These are phyloP conservation scores for Graphium colonna DNA, from an alignment of 2,888 invertebrate species.

Conservation along the genomic window DNA sequence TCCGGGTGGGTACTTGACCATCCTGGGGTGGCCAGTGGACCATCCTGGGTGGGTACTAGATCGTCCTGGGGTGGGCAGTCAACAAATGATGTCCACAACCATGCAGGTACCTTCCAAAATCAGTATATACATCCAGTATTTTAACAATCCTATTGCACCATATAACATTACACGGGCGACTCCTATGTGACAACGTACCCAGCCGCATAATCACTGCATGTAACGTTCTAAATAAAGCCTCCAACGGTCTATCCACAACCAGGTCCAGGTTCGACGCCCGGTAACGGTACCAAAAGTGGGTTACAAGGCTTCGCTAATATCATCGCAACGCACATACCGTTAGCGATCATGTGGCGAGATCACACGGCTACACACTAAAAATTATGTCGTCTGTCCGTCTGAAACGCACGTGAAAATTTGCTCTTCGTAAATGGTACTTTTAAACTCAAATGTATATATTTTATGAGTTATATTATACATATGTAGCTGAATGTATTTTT, in stretches of 20 bases:
- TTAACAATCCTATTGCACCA: no score
- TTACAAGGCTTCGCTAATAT: conserved; percentile 78
- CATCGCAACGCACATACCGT: conserved; percentile 54
- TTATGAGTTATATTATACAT: no score
- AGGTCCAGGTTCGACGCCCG: conserved; percentile 60
- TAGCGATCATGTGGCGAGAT: conserved; percentile 55
- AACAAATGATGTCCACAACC: no score
- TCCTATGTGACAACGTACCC: not conserved
- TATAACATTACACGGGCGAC: no score
- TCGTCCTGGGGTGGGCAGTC: no score
- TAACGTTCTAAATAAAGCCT: conserved; percentile 17
- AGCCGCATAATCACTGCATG: conserved; percentile 1
- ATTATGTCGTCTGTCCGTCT: conserved; percentile 33
- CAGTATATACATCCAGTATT: no score
- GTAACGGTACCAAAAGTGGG: conserved; percentile 67
- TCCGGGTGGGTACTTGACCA: no score
- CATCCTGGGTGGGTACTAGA: no score
- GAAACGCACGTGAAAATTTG: not conserved
- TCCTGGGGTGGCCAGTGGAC: no score
- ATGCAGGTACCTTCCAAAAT: no score
- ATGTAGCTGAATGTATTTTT: no score
- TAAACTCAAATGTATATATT: no score
- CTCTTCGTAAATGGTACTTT: not conserved
- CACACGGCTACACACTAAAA: conserved; percentile 41
- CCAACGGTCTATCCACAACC: conserved; percentile 30